phyloP scores from a whole-genome alignment of 2,797 vertebrate genomes.

The Argyrosomus regius region DNA sequence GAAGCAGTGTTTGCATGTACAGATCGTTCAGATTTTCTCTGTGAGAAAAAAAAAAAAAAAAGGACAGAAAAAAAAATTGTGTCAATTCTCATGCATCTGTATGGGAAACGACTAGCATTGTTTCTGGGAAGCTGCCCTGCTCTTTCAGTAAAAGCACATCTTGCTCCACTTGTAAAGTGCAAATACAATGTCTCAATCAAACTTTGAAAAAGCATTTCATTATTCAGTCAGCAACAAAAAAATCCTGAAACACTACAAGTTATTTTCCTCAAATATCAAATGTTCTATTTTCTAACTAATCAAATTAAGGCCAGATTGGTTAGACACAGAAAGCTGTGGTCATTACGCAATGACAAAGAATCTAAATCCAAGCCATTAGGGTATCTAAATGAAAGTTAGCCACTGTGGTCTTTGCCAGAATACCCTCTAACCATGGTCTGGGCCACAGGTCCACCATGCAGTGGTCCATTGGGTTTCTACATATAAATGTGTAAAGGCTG shows the following conservation, averaged over 20 bases:
- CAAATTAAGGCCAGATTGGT: slow-evolving; percentile 62
- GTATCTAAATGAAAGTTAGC: slow-evolving; percentile 54
- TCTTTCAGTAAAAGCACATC: slow-evolving; percentile 62
- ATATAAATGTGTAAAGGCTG: slow-evolving; percentile 26
- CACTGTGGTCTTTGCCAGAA: slow-evolving; percentile 64
- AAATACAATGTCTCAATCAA: slow-evolving; percentile 34
- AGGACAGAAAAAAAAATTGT: slow-evolving; percentile 51
- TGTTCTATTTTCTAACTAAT: slow-evolving; percentile 49
- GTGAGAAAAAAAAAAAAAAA: slow-evolving; percentile 76
- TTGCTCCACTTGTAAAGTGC: slow-evolving; percentile 38
- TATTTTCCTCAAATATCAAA: slow-evolving; percentile 34
- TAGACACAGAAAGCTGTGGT: slow-evolving; percentile 62
- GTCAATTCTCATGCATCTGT: slow-evolving; percentile 85
- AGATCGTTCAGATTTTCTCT: slow-evolving; percentile 76
- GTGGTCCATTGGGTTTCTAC: slow-evolving; percentile 49
- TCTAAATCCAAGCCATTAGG: slow-evolving; percentile 45
- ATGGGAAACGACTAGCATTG: slow-evolving; percentile 80
- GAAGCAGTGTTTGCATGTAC: slow-evolving; percentile 81
- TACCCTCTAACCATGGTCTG: slow-evolving; percentile 60
- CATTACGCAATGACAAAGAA: slow-evolving; percentile 48
- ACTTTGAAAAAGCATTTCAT: slow-evolving; percentile 44
- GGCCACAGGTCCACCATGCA: slow-evolving; percentile 56
- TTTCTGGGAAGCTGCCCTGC: slow-evolving; percentile 76
- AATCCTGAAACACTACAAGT: slow-evolving; percentile 18
- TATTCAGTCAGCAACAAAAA: slow-evolving; percentile 24